phyloP scores from a whole-genome alignment of 2,113 vertebrate species.

The Leucopsar rothschildi region DNA sequence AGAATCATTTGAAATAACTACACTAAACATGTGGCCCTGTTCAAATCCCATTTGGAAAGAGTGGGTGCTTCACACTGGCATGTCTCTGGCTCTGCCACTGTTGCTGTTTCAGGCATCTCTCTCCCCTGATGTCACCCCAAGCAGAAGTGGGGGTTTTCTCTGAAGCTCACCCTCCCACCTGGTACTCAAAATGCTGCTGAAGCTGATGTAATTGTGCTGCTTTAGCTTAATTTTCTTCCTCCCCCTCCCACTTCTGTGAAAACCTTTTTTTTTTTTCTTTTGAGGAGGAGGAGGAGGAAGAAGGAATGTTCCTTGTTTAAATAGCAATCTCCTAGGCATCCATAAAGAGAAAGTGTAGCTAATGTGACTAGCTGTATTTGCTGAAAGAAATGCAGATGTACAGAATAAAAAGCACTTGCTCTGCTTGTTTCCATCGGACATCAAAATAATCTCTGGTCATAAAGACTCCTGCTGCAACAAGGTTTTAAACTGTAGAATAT shows the following conservation, averaged over 20 bases:
- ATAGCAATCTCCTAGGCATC: neutral
- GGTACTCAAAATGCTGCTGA: neutral
- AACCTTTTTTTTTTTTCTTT: neutral
- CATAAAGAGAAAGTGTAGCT: neutral
- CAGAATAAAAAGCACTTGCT: neutral
- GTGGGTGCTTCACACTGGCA: neutral
- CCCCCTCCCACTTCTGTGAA: neutral
- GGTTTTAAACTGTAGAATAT: neutral
- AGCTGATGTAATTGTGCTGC: neutral
- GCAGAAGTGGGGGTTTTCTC: neutral
- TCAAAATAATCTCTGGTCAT: neutral
- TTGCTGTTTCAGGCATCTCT: neutral
- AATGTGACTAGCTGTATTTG: neutral
- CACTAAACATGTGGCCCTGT: neutral
- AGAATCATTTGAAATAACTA: neutral
- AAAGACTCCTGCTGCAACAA: neutral
- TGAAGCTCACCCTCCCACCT: neutral
- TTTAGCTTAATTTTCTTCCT: conserved; percentile 15
- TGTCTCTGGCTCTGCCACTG: neutral
- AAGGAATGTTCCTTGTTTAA: conserved; percentile 20
- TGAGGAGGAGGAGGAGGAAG: neutral
- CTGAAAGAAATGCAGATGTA: neutral
- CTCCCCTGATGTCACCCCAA: neutral
- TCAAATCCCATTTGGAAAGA: neutral
- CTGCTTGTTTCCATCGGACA: neutral